These are phyloP conservation scores for Cyphomyrmex costatus DNA, from an alignment of 1,140 invertebrate genomes.

Conservation along the genomic window DNA sequence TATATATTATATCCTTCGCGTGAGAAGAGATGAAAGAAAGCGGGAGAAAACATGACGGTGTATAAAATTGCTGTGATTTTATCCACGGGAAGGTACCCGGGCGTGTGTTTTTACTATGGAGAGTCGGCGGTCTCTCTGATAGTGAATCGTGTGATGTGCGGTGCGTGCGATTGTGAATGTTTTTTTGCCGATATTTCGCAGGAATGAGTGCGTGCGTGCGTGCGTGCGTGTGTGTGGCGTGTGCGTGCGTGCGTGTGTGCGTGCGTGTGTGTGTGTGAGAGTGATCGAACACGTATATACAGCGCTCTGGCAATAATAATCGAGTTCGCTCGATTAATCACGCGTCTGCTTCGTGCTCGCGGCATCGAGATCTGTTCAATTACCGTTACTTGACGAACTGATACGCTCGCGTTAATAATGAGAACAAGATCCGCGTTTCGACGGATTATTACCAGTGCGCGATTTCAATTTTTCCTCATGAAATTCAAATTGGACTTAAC, in stretches of 20 bases:
- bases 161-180: not conserved
- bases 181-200: constrained; percentile 18
- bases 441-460: not conserved
- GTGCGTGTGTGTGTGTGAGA: not conserved
- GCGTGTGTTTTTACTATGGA: constrained; percentile 62
- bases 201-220: not conserved
- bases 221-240: too few relatives aligned
- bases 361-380: constrained; percentile 35
- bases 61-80: constrained; percentile 76
- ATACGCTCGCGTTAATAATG: not conserved
- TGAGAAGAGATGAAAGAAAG: constrained; percentile 50
- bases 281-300: not conserved
- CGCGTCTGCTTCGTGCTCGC: constrained; percentile 51
- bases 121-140: constrained; percentile 58
- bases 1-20: constrained; percentile 70
- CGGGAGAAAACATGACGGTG: constrained; percentile 55
- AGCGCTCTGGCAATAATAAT: constrained; percentile 51
- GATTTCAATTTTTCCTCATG: not conserved
- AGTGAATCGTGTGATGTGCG: constrained; percentile 17
- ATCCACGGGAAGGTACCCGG: constrained; percentile 56
- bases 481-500: constrained; percentile 14
- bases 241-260: too few relatives aligned
- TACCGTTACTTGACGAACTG: constrained; percentile 41
- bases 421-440: not conserved
- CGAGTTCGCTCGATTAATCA: constrained; percentile 55